Evolutionary conservation across 30 jellyfish, hydroid and myxozoan species (phyloP), one percentile per base, ranked within the genome.

Genomic region (Clytia hemisphaerica): DNA sequence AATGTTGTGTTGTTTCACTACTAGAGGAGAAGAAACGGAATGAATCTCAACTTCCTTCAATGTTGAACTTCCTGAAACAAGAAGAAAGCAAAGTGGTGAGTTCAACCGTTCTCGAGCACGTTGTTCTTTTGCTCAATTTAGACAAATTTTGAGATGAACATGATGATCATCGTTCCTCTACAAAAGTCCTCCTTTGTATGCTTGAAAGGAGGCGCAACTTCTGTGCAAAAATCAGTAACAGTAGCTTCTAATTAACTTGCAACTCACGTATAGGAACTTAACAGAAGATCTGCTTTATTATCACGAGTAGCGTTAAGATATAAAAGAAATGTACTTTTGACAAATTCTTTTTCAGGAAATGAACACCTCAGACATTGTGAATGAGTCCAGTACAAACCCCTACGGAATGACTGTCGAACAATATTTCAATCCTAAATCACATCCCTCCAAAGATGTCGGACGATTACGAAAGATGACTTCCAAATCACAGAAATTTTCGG

Each of bases 391-490:
- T 15, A 40, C 83, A 6, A 85, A 85, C 53, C 95, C 95, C 16
- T 76, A 61, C 71, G 44, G 47, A 26, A 2, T 86, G 25, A 42
- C 96, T n/a, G 27, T 86, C 28, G 96, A 72, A 35, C 76, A 86
- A 25, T 86, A 86, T 69, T 86, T 86, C 59, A 86, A 79, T 63
- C 94, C 94, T 10, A 78, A 65, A 50, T 77, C 59, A 37, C 72
- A 79, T 79, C 96, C 94, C 46, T 77, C 79, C 1, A 86, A 73
- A 86, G 96, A 87, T 80, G 59, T 87, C 32, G 96, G 96, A 0
- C 64, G 55, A 50, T 50, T 74, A 54, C 68, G 80, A 74, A 65
- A 69, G 45, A 87, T 87, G 96, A 76, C 96, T 14, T 87, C 94
- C 29, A 80, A 72, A 48, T 4, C 94, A n/a, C 96, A 87, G 83